Percentiles rank a stretch among this genome's conserved stretches.
Evolutionary conservation across 2,888 invertebrate species (phyloP).

Genomic region (Hanleya hanleyi): DNA sequence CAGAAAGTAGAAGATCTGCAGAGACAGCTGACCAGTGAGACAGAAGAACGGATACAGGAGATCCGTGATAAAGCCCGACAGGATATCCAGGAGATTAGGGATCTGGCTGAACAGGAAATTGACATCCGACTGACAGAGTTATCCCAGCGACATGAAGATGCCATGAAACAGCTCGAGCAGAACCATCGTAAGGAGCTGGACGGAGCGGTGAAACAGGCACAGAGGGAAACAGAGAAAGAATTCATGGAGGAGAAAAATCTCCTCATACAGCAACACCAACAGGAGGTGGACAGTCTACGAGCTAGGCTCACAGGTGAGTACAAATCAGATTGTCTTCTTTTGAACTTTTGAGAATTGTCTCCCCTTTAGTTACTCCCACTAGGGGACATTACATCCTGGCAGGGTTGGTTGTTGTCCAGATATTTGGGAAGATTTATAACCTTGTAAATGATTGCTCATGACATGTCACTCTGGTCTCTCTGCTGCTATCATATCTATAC

Average conservation of each 20-base stretch:
- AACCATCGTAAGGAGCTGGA: slow-evolving; percentile 33
- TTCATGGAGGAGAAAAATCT: slow-evolving; percentile 54
- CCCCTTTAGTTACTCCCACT: no score
- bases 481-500: no score
- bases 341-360: neutral
- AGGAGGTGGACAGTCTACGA: slow-evolving; percentile 50
- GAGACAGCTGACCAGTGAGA: no score
- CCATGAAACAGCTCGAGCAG: slow-evolving; percentile 47
- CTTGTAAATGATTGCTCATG: no score
- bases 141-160: slow-evolving; percentile 42
- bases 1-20: no score
- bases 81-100: slow-evolving; percentile 6
- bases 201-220: neutral
- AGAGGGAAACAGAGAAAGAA: slow-evolving; percentile 48
- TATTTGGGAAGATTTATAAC: no score
- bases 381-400: no score
- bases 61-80: no score
- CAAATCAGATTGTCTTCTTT: neutral
- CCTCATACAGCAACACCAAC: slow-evolving; percentile 49
- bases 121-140: slow-evolving; percentile 38
- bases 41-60: no score
- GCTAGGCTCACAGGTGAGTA: slow-evolving; percentile 40
- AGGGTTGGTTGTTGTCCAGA: no score
- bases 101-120: slow-evolving; percentile 13
- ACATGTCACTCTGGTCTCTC: no score